Evolutionary conservation across 2,113 vertebrate species (phyloP), one percentile per base, ranked within the genome.

Genomic region (Cairina moschata): DNA sequence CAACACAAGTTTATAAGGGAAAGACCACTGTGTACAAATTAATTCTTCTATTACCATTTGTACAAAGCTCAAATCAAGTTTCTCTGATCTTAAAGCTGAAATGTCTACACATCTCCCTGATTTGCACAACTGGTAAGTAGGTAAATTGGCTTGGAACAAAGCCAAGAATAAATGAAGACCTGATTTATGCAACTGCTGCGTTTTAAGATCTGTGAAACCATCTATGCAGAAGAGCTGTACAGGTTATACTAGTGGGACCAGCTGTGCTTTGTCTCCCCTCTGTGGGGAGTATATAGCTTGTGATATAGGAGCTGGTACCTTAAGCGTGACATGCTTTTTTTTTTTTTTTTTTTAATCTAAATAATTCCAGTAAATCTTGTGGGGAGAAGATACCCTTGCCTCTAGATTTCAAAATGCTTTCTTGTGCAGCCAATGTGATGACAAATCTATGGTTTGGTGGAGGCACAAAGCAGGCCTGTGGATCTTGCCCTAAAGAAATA

Each of bases 221-320:
- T 44, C 28, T 80, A 2, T 74, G 17, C 1, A 1, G 5, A 67
- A 63, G n/a, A 77, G 22, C 20, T 74, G 40, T 42, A 6, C 55
- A 85, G n/a, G 58, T 59, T 77, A 15, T 75, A 16, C 54, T 56
- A 2, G 65, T 59, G 26, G 6, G 26, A 88, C 32, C 32, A 22
- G 32, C 59, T 91, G 80, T 73, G 26, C 72, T 88, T 50, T 94
- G 44, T 89, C 68, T 91, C 20, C 22, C 34, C 67, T 88, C 54
- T n/a, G 63, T 73, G 54, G 79, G 67, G 14, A 90, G 58, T 74
- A 28, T 32, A 58, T 5, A 59, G 22, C 25, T 58, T 11, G 1
- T 50, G 13, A 78, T 82, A 16, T 2, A 3, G 22, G 52, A 83
- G 25, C 25, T 56, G 18, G 15, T 68, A n/a, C 48, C 25, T 59